These are phyloP conservation scores for Habrosyne pyritoides DNA, from an alignment of 2,888 invertebrate genomes.

Conservation along the genomic window DNA sequence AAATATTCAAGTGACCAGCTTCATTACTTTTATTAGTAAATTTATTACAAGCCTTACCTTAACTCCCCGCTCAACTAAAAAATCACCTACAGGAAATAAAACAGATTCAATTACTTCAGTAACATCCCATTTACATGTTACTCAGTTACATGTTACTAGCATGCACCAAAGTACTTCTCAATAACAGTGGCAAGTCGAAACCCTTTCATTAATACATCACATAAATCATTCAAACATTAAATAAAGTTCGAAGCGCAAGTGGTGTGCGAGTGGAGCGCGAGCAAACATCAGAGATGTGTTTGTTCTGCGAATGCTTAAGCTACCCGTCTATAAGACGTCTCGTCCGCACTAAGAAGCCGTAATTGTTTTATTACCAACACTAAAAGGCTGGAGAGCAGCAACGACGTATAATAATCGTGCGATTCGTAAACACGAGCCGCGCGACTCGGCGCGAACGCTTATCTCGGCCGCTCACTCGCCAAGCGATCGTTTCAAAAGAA, in stretches of 20 bases:
- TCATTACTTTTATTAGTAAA: too few relatives aligned
- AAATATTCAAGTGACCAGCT: too few relatives aligned
- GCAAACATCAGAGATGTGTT: slow-evolving; percentile 22
- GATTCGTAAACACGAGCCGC: slow-evolving; percentile 55
- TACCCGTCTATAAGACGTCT: slow-evolving; percentile 11
- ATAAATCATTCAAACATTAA: slow-evolving; percentile 7
- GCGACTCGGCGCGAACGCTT: slow-evolving; percentile 21
- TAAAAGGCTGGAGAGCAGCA: slow-evolving; percentile 22
- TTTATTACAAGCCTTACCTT: too few relatives aligned
- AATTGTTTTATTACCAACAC: slow-evolving; percentile 60
- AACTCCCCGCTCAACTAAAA: too few relatives aligned
- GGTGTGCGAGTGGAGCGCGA: neutral
- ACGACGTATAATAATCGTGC: slow-evolving; percentile 43
- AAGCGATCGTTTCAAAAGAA: neutral
- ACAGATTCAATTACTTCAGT: too few relatives aligned
- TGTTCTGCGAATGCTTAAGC: slow-evolving; percentile 31
- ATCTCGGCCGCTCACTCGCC: slow-evolving; percentile 13
- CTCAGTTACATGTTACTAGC: too few relatives aligned
- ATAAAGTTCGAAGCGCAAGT: slow-evolving; percentile 3
- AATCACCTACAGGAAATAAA: too few relatives aligned
- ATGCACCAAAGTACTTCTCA: neutral
- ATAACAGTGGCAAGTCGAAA: neutral
- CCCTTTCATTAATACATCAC: neutral
- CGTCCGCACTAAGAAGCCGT: slow-evolving; percentile 37
- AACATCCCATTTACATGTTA: too few relatives aligned